phyloP scores from a whole-genome alignment of 1,140 invertebrate species.

The Saccostrea cuccullata region DNA sequence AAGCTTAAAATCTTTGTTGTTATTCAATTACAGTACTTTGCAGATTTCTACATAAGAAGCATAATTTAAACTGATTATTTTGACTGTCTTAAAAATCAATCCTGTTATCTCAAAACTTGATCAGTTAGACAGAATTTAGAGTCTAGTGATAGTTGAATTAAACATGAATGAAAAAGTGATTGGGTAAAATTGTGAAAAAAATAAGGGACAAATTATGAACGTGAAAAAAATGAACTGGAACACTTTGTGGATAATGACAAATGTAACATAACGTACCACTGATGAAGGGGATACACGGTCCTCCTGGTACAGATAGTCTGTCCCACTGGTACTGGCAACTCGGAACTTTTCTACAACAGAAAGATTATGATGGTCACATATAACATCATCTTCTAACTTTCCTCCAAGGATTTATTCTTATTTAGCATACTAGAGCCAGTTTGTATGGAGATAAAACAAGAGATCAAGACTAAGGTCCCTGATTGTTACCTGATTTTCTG shows the following conservation, averaged over 20 bases:
- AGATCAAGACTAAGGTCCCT: background rate
- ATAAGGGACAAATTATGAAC: background rate
- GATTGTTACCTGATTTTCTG: conserved; percentile 72
- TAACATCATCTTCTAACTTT: background rate
- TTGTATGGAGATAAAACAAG: no score
- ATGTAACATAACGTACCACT: conserved; percentile 60
- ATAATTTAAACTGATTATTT: no score
- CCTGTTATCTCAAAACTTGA: background rate
- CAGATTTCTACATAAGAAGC: no score
- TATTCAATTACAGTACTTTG: no score
- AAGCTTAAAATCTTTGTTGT: no score
- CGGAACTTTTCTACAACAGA: conserved; percentile 66
- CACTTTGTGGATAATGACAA: background rate
- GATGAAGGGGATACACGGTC: conserved; percentile 72
- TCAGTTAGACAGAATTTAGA: background rate
- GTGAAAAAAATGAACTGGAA: background rate
- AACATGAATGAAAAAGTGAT: no score
- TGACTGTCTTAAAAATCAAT: no score
- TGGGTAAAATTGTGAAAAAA: background rate
- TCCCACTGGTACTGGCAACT: conserved; percentile 51
- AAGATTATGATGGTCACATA: background rate
- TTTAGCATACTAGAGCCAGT: background rate
- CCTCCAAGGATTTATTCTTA: background rate
- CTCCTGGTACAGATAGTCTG: conserved; percentile 69
- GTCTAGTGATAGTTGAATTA: no score